Conservation (phyloP, 2,113 vertebrate genomes). For the Perognathus longimembris region DNA sequence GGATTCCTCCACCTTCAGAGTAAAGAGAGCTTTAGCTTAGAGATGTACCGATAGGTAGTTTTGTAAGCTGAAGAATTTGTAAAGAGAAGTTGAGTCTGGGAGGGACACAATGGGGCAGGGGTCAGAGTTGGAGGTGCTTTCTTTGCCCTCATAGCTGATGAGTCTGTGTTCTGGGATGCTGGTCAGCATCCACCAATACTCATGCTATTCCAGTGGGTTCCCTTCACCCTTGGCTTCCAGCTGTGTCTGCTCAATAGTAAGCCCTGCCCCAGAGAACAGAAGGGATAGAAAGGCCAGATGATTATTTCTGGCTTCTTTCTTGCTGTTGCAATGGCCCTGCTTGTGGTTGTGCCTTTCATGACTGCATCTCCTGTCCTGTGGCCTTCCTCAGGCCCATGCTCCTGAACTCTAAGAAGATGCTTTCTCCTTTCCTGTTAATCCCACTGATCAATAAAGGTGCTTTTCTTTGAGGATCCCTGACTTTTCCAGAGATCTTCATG, state of each 20-base stretch:
- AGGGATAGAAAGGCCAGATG: not conserved
- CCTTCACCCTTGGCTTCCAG: not conserved
- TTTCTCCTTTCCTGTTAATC: not conserved
- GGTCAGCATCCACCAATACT: too few relatives aligned
- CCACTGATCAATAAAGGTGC: not conserved
- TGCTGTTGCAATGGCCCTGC: accelerated
- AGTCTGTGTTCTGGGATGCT: not conserved
- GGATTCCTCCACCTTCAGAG: not conserved
- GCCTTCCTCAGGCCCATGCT: not conserved
- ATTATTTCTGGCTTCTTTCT: not conserved
- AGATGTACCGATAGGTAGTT: not conserved
- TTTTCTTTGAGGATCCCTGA: not conserved
- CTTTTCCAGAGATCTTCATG: not conserved
- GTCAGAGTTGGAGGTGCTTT: not conserved
- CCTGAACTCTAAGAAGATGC: not conserved
- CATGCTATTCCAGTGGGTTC: not conserved
- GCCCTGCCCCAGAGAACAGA: not conserved
- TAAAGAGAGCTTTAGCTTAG: not conserved
- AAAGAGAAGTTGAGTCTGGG: not conserved
- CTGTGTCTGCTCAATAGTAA: not conserved
- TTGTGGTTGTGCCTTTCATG: not conserved
- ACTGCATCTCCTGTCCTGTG: not conserved
- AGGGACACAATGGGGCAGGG: not conserved
- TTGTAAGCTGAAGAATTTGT: not conserved
- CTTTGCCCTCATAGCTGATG: not conserved